A percentile compares a stretch with the other conserved stretches of the same genome.
Conservation (phyloP, 2,888 invertebrate genomes). For the Mythimna loreyi region DNA sequence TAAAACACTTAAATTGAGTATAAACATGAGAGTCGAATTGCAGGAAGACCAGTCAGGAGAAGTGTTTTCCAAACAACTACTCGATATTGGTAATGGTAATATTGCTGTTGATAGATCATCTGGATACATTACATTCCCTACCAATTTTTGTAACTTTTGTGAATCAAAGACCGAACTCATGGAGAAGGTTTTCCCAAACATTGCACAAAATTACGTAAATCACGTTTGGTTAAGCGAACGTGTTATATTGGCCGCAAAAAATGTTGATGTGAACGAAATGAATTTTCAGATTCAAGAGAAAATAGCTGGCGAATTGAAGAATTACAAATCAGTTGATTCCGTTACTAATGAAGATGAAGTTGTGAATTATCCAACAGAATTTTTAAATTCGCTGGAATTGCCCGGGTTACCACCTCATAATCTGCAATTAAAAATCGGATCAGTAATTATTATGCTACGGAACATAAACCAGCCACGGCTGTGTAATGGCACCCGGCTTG, state of each 20-base stretch:
- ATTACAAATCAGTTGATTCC: conserved; percentile 12
- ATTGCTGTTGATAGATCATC: neutral
- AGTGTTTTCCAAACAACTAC: conserved; percentile 11
- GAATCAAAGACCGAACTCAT: conserved; percentile 11
- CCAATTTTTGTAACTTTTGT: neutral
- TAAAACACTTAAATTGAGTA: conserved; percentile 6
- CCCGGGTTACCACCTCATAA: too few species aligned
- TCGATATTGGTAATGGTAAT: conserved; percentile 10
- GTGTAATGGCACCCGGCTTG: conserved; percentile 5
- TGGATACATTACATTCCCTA: neutral
- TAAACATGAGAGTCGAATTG: neutral
- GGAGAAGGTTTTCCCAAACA: conserved; percentile 6
- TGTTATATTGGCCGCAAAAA: conserved; percentile 16
- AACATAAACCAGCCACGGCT: conserved; percentile 7
- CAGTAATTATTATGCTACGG: conserved; percentile 1
- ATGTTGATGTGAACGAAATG: conserved; percentile 9
- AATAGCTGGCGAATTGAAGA: conserved; percentile 11
- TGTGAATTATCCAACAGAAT: too few species aligned
- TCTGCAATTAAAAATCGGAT: neutral
- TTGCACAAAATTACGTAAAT: conserved; percentile 17
- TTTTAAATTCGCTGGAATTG: too few species aligned
- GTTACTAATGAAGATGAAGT: neutral
- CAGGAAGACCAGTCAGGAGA: conserved; percentile 7
- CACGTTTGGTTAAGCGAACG: conserved; percentile 24
- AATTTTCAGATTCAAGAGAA: conserved; percentile 8